Evolutionary conservation across 2,888 invertebrate genomes (phyloP).

Genomic region (Andrena fulva): DNA sequence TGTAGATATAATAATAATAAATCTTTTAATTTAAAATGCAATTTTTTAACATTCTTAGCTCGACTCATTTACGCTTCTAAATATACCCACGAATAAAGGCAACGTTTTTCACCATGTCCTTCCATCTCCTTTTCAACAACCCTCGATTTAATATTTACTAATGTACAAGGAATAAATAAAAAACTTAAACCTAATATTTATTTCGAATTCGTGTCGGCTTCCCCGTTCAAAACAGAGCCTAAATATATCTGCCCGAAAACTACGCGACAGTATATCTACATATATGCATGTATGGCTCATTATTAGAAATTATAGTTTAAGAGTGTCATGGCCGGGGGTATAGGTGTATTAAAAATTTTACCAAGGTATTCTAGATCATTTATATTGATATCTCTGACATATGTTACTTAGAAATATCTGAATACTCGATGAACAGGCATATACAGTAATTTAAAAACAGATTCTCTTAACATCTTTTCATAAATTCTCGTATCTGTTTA

Average conservation of each 20-base stretch:
- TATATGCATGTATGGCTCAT: neutral
- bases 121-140: too few species aligned
- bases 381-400: slow-evolving; percentile 29
- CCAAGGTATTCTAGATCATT: slow-evolving; percentile 38
- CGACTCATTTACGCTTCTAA: neutral
- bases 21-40: neutral
- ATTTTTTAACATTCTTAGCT: neutral
- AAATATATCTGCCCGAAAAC: neutral
- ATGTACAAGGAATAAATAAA: too few species aligned
- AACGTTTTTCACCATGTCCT: neutral
- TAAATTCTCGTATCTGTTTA: slow-evolving; percentile 25
- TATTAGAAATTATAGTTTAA: neutral
- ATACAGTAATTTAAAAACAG: slow-evolving; percentile 24
- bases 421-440: slow-evolving; percentile 33
- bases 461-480: slow-evolving; percentile 17
- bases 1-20: neutral
- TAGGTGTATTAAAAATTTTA: slow-evolving; percentile 34
- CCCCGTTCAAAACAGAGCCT: neutral
- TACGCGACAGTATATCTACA: too few species aligned
- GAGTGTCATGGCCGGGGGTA: neutral
- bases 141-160: neutral
- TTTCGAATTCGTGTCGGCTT: neutral
- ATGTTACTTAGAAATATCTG: slow-evolving; percentile 27
- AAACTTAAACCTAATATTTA: neutral
- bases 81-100: neutral